Conservation (phyloP, 2,113 vertebrate species). For the Scytalopus superciliaris region DNA sequence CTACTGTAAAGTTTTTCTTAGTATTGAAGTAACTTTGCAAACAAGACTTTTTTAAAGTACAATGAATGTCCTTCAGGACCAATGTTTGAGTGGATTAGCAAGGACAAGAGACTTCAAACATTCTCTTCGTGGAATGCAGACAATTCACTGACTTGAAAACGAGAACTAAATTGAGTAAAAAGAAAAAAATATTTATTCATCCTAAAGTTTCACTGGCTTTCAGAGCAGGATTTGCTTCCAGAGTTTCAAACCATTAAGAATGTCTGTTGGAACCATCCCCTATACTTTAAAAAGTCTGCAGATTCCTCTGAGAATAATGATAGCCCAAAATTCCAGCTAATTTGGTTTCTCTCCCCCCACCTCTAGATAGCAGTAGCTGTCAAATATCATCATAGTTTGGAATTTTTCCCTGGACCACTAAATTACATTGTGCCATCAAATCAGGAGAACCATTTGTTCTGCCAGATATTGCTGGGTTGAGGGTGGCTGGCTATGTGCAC, state of each 20-base stretch:
- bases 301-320: background rate
- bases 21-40: background rate
- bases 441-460: slow-evolving; percentile 76
- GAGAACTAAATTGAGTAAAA: slow-evolving; percentile 6
- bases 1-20: slow-evolving; percentile 1
- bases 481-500: slow-evolving; percentile 65
- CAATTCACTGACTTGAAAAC: background rate
- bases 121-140: background rate
- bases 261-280: background rate
- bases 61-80: background rate
- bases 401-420: slow-evolving; percentile 81
- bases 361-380: slow-evolving; percentile 76
- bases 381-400: slow-evolving; percentile 83
- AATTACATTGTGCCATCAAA: slow-evolving; percentile 69
- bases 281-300: background rate
- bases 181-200: background rate
- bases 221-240: background rate
- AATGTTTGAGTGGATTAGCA: background rate
- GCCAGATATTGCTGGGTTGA: slow-evolving; percentile 75
- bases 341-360: background rate
- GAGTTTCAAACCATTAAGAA: background rate
- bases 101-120: background rate
- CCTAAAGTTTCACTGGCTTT: background rate
- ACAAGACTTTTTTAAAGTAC: background rate
- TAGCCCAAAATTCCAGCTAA: background rate